phyloP scores from a whole-genome alignment of 2,113 vertebrate species.

The Glareola pratincola region DNA sequence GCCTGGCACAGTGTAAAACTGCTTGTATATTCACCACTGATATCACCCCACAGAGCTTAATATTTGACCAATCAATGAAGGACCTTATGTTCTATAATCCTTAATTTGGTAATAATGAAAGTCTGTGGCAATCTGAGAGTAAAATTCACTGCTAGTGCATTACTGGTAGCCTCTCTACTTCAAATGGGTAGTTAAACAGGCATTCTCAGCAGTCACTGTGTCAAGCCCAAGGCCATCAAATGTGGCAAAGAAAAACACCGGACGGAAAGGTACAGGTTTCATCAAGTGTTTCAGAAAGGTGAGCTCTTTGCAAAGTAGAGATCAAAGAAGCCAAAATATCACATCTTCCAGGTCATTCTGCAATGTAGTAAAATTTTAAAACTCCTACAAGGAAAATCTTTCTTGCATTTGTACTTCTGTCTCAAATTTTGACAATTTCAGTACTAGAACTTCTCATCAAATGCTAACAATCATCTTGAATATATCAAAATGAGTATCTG shows the following conservation, averaged over 20 bases:
- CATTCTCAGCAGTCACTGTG: background rate
- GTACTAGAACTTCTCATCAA: background rate
- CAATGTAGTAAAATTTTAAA: background rate
- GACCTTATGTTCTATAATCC: background rate
- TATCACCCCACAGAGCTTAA: background rate
- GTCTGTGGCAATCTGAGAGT: background rate
- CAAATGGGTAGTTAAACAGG: background rate
- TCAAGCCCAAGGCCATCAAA: background rate
- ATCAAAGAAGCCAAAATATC: background rate
- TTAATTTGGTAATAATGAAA: background rate
- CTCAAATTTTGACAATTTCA: background rate
- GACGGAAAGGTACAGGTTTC: background rate
- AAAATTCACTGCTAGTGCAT: background rate
- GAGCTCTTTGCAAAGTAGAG: fast-evolving
- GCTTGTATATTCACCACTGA: background rate
- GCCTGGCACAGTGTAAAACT: background rate
- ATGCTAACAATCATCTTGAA: background rate
- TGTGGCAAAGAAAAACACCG: background rate
- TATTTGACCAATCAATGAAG: background rate
- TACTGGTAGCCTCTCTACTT: background rate
- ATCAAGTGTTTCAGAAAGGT: background rate
- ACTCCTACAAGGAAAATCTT: background rate
- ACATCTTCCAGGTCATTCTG: background rate
- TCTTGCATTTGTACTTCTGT: background rate
- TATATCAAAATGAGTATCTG: background rate